Evolutionary conservation across 2,113 vertebrate genomes (phyloP).

Genomic region (Clarias macrocephalus): DNA sequence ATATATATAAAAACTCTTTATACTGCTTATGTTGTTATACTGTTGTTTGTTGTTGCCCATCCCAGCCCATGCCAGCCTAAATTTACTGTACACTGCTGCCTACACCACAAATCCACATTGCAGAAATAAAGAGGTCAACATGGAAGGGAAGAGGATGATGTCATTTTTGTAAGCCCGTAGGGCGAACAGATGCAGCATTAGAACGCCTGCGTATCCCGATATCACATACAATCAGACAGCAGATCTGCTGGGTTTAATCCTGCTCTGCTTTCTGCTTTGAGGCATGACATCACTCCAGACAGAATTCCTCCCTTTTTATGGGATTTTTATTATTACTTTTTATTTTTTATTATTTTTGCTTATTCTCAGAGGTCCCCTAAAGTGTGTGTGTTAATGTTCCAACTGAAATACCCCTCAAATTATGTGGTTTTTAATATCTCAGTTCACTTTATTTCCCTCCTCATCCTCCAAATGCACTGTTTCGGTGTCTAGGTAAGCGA

Average conservation of each 20-base stretch:
- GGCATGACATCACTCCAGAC: background rate
- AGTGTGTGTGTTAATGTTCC: no score
- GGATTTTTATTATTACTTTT: no score
- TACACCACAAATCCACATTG: constrained; percentile 22
- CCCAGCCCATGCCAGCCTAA: background rate
- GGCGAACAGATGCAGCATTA: constrained; percentile 55
- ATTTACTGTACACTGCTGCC: background rate
- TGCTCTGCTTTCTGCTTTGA: background rate
- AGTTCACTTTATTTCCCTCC: no score
- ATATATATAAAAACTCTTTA: background rate
- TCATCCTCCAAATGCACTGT: no score
- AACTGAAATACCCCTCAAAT: no score
- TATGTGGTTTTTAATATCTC: no score
- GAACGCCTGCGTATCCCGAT: constrained; percentile 48
- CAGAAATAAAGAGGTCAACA: constrained; percentile 43
- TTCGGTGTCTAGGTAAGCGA: no score
- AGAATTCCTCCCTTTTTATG: constrained; percentile 7
- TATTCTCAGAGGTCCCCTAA: background rate
- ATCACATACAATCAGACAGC: constrained; percentile 38
- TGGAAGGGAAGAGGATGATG: constrained; percentile 32
- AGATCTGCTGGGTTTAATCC: background rate
- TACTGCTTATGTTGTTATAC: background rate
- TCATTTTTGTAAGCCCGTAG: constrained; percentile 50
- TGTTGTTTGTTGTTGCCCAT: background rate
- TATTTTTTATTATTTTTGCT: background rate